Evolutionary conservation across 1,140 invertebrate genomes (phyloP).

Genomic region (Maconellicoccus hirsutus): DNA sequence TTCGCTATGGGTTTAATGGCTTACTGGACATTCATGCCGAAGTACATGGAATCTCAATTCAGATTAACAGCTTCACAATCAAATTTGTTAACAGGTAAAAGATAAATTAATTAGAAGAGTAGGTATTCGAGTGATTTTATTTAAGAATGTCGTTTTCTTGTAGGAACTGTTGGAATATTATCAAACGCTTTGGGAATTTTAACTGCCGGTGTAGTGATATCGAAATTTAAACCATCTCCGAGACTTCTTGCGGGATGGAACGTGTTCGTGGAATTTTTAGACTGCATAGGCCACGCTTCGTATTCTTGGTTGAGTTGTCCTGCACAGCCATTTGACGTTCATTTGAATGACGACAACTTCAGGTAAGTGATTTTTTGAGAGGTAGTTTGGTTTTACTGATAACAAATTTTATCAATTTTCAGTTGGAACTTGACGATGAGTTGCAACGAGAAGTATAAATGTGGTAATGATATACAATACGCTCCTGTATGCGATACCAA

Average conservation of each 20-base stretch:
- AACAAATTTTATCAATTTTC: no score
- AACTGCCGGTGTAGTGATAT: slow-evolving; percentile 54
- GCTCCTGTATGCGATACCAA: slow-evolving; percentile 52
- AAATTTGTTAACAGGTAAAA: slow-evolving; percentile 33
- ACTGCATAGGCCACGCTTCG: slow-evolving; percentile 48
- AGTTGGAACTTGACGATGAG: slow-evolving; percentile 38
- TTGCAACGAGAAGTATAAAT: slow-evolving; percentile 51
- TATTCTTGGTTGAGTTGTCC: slow-evolving; percentile 59
- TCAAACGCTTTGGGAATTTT: slow-evolving; percentile 58
- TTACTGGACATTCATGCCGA: slow-evolving; percentile 33
- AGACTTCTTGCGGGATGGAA: slow-evolving; percentile 59
- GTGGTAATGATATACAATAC: slow-evolving; percentile 49
- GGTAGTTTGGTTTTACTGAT: no score
- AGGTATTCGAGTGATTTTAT: background rate
- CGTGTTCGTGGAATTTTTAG: slow-evolving; percentile 51
- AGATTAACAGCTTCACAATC: slow-evolving; percentile 39
- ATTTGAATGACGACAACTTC: slow-evolving; percentile 35
- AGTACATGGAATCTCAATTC: slow-evolving; percentile 43
- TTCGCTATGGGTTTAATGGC: slow-evolving; percentile 24
- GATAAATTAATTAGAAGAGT: background rate
- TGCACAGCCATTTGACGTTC: slow-evolving; percentile 42
- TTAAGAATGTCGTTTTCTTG: no score
- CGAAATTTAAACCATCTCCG: slow-evolving; percentile 53
- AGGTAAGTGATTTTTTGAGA: no score
- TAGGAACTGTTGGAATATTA: slow-evolving; percentile 54